Evolutionary conservation across 2,888 invertebrate species (phyloP).

Genomic region (Ctenicera cuprea): DNA sequence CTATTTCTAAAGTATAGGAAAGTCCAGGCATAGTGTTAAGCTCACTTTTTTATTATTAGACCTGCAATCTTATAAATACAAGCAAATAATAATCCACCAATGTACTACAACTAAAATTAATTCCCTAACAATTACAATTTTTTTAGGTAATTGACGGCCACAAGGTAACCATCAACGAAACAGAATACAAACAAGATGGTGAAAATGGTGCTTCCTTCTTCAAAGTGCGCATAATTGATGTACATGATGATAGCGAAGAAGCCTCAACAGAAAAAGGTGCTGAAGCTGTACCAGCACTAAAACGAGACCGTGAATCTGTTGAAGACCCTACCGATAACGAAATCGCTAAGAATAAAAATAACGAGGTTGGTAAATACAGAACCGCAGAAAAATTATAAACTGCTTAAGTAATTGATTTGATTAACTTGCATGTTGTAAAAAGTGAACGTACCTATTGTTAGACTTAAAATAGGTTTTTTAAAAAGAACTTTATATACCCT

Average conservation of each 20-base stretch:
- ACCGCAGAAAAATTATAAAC: conserved; percentile 65
- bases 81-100: neutral
- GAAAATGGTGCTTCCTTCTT: conserved; percentile 68
- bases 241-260: conserved; percentile 66
- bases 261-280: conserved; percentile 48
- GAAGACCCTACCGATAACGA: conserved; percentile 65
- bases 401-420: conserved; percentile 36
- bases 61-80: too few relatives aligned
- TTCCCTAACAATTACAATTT: too few relatives aligned
- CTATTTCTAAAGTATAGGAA: too few relatives aligned
- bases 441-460: conserved; percentile 21
- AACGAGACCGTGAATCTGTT: conserved; percentile 64
- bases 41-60: too few relatives aligned
- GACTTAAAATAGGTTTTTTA: neutral
- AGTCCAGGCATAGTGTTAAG: too few relatives aligned
- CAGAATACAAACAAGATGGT: conserved; percentile 72
- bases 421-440: conserved; percentile 51
- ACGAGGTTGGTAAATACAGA: conserved; percentile 66
- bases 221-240: conserved; percentile 73
- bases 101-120: neutral
- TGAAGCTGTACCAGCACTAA: conserved; percentile 42
- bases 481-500: neutral
- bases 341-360: conserved; percentile 63
- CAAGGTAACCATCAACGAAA: conserved; percentile 75
- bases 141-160: conserved; percentile 74